Percentiles rank a stretch among this genome's conserved stretches.
Conservation (phyloP, 2,113 vertebrate genomes). For the Ahaetulla prasina region DNA sequence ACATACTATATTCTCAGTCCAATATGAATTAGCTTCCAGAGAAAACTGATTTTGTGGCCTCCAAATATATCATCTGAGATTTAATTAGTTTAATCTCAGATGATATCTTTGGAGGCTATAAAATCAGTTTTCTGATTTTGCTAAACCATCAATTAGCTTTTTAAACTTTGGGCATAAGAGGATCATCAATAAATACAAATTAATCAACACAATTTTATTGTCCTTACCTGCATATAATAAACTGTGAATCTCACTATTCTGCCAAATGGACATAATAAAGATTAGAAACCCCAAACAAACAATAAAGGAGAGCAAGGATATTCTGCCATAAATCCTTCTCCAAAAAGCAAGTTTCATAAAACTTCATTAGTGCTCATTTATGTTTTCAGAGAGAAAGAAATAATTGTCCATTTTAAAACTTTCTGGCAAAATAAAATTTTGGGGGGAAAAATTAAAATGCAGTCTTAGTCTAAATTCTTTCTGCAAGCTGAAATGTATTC, state of each 20-base stretch:
- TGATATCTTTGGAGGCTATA: too few species aligned
- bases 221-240: background rate
- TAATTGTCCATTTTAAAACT: background rate
- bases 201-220: background rate
- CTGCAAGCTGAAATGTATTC: background rate
- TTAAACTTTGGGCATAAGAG: background rate
- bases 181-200: background rate
- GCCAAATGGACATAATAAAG: background rate
- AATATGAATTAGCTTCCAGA: background rate
- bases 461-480: background rate
- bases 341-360: background rate
- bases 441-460: background rate
- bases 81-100: too few species aligned
- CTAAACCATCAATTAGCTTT: background rate
- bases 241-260: background rate
- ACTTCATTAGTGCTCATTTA: background rate
- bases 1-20: background rate
- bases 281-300: background rate
- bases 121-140: too few species aligned
- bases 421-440: background rate
- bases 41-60: background rate
- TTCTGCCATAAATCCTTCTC: background rate
- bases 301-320: background rate
- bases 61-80: background rate
- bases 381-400: background rate